A percentile compares a stretch with the other conserved stretches of the same genome.
Conservation (phyloP, 2,797 vertebrate species). For the Acanthurus leucopareius region DNA sequence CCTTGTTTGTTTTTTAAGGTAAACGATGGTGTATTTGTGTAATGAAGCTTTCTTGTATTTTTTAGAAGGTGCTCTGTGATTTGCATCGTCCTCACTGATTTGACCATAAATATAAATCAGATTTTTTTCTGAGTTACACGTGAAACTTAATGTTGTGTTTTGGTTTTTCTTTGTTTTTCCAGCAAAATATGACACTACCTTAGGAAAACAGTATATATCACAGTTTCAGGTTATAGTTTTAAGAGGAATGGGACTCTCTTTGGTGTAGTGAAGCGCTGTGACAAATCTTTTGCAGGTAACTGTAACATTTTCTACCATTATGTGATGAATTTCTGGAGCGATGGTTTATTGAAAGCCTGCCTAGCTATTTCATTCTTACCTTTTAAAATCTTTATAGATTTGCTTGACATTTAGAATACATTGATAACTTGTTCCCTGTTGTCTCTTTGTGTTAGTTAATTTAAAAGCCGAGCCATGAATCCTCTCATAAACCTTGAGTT, state of each 20-base stretch:
- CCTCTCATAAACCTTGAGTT: background rate
- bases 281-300: slow-evolving; percentile 7
- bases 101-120: background rate
- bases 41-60: background rate
- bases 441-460: background rate
- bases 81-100: no score
- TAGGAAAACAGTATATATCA: background rate
- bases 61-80: no score
- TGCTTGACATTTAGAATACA: background rate
- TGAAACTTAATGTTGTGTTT: background rate
- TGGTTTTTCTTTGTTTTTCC: background rate
- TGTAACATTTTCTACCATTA: no score
- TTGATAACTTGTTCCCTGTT: background rate
- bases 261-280: background rate
- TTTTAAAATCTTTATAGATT: background rate
- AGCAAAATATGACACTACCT: background rate
- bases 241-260: background rate
- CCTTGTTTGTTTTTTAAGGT: no score
- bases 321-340: no score
- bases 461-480: background rate
- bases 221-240: background rate
- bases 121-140: background rate
- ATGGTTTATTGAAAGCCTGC: no score
- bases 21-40: no score
- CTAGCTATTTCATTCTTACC: background rate